These are phyloP conservation scores for Notiomystis cincta DNA, from an alignment of 2,113 vertebrate genomes.

Conservation along the genomic window DNA sequence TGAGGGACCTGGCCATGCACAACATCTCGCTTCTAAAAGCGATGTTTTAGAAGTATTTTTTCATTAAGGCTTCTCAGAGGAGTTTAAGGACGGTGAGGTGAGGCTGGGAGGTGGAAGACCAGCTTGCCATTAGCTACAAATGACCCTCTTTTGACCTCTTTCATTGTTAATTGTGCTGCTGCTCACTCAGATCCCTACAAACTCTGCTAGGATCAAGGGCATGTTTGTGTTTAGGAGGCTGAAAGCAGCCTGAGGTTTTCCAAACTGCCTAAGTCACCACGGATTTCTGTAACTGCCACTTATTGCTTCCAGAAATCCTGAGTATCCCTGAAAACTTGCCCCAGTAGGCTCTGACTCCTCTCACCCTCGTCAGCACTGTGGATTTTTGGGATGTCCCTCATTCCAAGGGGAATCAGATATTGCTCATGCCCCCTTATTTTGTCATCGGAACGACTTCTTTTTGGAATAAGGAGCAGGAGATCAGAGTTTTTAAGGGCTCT, in stretches of 20 bases:
- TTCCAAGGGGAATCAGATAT: background rate
- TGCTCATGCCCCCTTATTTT: background rate
- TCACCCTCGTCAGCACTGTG: background rate
- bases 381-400: background rate
- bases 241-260: background rate
- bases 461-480: rapidly evolving
- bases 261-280: background rate
- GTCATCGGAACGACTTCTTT: rapidly evolving
- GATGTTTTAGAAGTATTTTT: background rate
- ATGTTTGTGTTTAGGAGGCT: background rate
- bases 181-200: background rate
- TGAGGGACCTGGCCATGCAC: background rate
- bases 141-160: background rate
- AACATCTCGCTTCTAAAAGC: rapidly evolving
- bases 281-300: background rate
- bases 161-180: background rate
- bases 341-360: background rate
- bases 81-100: background rate
- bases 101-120: background rate
- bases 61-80: background rate
- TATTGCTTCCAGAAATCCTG: background rate
- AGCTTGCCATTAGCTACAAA: background rate
- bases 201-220: background rate
- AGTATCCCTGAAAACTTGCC: background rate
- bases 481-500: background rate